Evolutionary conservation across 2,797 vertebrate species (phyloP).

Genomic region (Squalus acanthias): DNA sequence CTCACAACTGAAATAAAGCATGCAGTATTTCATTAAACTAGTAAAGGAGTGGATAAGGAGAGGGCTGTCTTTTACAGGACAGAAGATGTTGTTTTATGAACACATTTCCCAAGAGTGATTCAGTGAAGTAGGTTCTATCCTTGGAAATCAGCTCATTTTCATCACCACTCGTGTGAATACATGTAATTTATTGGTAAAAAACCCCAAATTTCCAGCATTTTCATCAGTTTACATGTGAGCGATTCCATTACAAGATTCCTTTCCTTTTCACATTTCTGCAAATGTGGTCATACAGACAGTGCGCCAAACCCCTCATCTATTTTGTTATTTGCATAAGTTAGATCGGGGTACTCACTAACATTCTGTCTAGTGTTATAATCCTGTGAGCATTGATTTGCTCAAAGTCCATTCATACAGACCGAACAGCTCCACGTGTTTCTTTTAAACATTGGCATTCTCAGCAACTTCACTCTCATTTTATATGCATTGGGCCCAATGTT

Average conservation of each 20-base stretch:
- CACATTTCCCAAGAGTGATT: not conserved
- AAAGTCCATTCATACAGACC: not conserved
- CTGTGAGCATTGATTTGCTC: not conserved
- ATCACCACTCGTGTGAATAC: not conserved
- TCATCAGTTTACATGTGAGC: not conserved
- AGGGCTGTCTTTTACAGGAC: not conserved
- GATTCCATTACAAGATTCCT: not conserved
- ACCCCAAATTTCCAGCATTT: not conserved
- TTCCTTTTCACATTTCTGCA: not conserved
- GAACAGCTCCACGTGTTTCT: too few species aligned
- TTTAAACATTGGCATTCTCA: too few species aligned
- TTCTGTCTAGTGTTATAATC: not conserved
- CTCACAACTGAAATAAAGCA: not conserved
- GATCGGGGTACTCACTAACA: not conserved
- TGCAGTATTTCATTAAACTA: not conserved
- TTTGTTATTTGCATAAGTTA: not conserved
- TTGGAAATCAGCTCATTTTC: not conserved
- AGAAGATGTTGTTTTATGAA: not conserved
- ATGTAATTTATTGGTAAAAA: not conserved
- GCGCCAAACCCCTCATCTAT: not conserved
- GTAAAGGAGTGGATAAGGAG: not conserved
- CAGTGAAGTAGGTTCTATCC: not conserved
- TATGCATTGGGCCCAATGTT: too few species aligned
- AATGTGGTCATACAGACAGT: not conserved
- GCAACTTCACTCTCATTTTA: too few species aligned